Conservation (phyloP, 2,113 vertebrate genomes). For the Marcusenius ussheri region DNA sequence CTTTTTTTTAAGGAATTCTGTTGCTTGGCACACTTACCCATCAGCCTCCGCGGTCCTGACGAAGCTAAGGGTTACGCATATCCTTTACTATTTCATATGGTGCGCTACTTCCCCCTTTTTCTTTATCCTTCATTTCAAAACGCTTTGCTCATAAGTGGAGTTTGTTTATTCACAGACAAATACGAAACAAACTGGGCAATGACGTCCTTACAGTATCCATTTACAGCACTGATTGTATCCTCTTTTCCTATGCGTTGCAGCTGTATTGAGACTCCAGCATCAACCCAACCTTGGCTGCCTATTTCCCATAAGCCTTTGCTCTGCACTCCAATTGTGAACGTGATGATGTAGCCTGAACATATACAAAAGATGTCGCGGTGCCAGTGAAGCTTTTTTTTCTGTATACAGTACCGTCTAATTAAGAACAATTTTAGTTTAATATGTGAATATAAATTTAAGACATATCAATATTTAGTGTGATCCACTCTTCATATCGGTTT, state of each 20-base stretch:
- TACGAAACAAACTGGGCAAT: constrained; percentile 13
- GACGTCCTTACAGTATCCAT: constrained; percentile 9
- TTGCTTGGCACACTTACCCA: constrained; percentile 35
- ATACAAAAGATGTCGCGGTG: background rate
- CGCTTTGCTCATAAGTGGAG: background rate
- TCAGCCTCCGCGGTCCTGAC: constrained; percentile 30
- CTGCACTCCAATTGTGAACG: constrained; percentile 19
- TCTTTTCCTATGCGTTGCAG: constrained; percentile 13
- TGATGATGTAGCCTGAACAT: constrained; percentile 15
- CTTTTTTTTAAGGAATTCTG: constrained; percentile 19
- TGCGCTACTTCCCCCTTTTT: constrained; percentile 14
- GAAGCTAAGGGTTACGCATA: constrained; percentile 30
- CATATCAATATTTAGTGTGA: background rate
- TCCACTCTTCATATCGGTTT: background rate
- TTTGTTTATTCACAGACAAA: constrained; percentile 23
- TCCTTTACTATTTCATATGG: constrained; percentile 22
- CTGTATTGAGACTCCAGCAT: constrained; percentile 20
- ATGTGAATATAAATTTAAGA: background rate
- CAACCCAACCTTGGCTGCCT: constrained; percentile 16
- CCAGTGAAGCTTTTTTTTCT: background rate
- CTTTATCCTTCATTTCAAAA: constrained; percentile 13
- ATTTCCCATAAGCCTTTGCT: constrained; percentile 38
- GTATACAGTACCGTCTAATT: background rate
- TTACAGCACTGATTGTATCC: constrained; percentile 2
- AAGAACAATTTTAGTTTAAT: background rate